These are phyloP conservation scores for Sarotherodon lohbergeri DNA, from an alignment of 2,113 vertebrate genomes.

Conservation along the genomic window DNA sequence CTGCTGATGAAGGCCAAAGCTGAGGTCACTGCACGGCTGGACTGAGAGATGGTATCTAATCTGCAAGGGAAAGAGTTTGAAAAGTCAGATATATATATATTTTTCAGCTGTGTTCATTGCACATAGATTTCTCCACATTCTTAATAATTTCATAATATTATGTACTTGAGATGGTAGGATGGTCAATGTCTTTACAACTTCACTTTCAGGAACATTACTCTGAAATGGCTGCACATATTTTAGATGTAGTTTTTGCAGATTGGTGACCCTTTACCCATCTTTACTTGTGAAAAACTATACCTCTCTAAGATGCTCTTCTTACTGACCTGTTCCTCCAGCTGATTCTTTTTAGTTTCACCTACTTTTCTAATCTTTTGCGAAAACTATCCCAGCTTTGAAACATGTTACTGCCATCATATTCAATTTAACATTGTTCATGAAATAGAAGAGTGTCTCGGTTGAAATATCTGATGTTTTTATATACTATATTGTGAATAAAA, in stretches of 20 bases:
- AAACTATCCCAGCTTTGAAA: background rate
- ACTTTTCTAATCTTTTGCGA: background rate
- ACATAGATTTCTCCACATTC: background rate
- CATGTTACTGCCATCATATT: background rate
- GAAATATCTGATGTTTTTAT: background rate
- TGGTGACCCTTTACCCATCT: background rate
- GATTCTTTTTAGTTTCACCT: background rate
- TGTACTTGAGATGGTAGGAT: background rate
- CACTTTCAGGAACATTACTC: background rate
- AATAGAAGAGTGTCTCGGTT: background rate
- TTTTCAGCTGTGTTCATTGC: background rate
- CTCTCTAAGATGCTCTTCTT: background rate
- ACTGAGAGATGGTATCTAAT: background rate
- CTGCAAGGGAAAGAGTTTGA: constrained; percentile 20
- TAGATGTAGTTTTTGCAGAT: background rate
- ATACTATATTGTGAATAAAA: background rate
- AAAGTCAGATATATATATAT: background rate
- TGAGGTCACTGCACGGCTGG: constrained; percentile 53
- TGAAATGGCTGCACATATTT: background rate
- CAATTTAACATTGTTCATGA: background rate
- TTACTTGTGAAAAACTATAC: background rate
- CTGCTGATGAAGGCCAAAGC: constrained; percentile 76
- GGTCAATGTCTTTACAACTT: background rate
- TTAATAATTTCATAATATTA: background rate
- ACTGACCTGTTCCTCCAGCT: background rate